Base-by-base conservation (phyloP, 1,140 invertebrate genomes). In the Drosophila ironensis region DNA sequence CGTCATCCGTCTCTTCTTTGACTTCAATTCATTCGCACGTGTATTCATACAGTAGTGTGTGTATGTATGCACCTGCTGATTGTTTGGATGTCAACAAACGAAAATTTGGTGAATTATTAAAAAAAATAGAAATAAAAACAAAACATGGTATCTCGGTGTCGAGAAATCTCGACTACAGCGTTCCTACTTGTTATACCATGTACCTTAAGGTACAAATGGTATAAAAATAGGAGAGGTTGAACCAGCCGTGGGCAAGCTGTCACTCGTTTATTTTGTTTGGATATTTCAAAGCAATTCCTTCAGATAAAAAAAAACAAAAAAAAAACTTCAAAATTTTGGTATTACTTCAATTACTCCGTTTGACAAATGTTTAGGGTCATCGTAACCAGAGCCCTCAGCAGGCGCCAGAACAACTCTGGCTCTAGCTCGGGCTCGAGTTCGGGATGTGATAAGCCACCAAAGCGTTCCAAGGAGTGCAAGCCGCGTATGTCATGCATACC, bases 321-420 rank as follows among this genome's bases (percentile, higher is more conserved):
- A 1, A 27, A 4, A 44, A 24, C 7, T 37, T 17, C 0, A 11
- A 57, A 57, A 52, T 41, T 51, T 57, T 38, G 12, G n/a, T 41
- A 17, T 5, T 12, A 35, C 5, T 35, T 11, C 6, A 1, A n/a
- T 7, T 17, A 17, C 0, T 8, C 17, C 3, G 25, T 33, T 53
- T 11, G 37, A 37, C 25, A 25, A 57, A 60, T 60, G 56, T 57
- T 60, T 60, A 57, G 52, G 56, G 5, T 35, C 4, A 57, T 11
- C 6, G 20, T 60, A 0, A 3, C 24, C 2, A 57, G 25, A 19
- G 37, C 25, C 9, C 35, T 60, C 17, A 25, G 4, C 27, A 11
- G 8, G 6, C 25, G 52, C 0, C 52, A 60, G 52, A 25, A 11
- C 48, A 9, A 12, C 17, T 51, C 53, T n/a, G n/a, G n/a, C 1